These are phyloP conservation scores for Hirtodrosophila confusa DNA, from an alignment of 2,888 invertebrate genomes.

Conservation along the genomic window DNA sequence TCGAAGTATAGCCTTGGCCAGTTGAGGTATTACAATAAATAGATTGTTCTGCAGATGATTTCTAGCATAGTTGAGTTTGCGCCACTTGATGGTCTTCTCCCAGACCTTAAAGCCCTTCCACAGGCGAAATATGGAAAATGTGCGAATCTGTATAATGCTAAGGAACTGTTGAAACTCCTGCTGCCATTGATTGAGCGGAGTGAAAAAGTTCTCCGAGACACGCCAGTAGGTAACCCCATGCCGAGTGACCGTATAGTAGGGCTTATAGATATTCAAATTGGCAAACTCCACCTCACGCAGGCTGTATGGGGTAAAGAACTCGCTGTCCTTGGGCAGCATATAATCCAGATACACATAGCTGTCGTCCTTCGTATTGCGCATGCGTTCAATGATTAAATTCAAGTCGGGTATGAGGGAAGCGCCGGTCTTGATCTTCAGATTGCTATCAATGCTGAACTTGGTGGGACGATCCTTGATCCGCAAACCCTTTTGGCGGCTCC, in stretches of 20 bases:
- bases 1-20: constrained; percentile 89
- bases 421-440: constrained; percentile 61
- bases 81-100: constrained; percentile 89
- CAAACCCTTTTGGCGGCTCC: not conserved
- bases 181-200: constrained; percentile 91
- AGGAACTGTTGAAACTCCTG: constrained; percentile 92
- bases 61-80: constrained; percentile 87
- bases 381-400: constrained; percentile 81
- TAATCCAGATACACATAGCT: constrained; percentile 91
- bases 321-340: constrained; percentile 89
- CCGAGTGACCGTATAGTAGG: constrained; percentile 92
- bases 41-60: constrained; percentile 88
- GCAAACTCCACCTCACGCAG: constrained; percentile 90
- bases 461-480: constrained; percentile 18
- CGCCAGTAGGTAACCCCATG: constrained; percentile 92
- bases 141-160: constrained; percentile 89
- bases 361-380: constrained; percentile 86
- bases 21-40: constrained; percentile 89
- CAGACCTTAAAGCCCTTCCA: constrained; percentile 94
- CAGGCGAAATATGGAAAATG: constrained; percentile 88
- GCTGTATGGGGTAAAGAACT: constrained; percentile 90
- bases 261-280: constrained; percentile 87
- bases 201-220: constrained; percentile 90
- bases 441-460: not conserved
- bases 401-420: constrained; percentile 81